phyloP scores from a whole-genome alignment of 2,113 vertebrate species.

The Podarcis cretensis region DNA sequence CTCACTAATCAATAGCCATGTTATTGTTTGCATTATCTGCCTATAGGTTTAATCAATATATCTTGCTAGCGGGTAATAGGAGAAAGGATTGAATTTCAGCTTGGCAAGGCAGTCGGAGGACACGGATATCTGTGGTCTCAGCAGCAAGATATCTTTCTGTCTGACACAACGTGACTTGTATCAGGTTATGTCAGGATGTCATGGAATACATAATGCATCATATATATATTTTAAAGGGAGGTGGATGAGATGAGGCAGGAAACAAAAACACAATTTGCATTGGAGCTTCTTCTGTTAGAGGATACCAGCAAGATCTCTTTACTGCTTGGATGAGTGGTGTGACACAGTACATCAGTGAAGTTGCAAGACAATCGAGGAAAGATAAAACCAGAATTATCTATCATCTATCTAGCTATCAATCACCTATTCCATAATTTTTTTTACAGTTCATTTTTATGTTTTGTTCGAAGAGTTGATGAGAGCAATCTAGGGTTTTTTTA shows the following conservation, averaged over 20 bases:
- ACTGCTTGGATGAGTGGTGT: not conserved
- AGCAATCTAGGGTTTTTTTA: no score
- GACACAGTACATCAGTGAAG: no score
- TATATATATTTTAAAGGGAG: not conserved
- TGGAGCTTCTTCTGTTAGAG: not conserved
- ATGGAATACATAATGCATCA: not conserved
- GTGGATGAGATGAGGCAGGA: not conserved
- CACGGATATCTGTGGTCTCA: not conserved
- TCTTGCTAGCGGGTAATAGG: slow-evolving; percentile 64
- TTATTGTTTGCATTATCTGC: slow-evolving; percentile 73
- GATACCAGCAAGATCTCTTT: not conserved
- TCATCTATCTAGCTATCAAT: no score
- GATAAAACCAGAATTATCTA: no score
- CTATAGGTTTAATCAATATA: slow-evolving; percentile 69
- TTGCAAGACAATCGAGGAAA: no score
- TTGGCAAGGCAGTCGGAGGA: slow-evolving; percentile 31
- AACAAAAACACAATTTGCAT: not conserved
- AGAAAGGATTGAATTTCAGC: slow-evolving; percentile 56
- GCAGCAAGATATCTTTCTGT: not conserved
- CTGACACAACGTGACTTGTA: not conserved
- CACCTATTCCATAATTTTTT: no score
- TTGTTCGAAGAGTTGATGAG: no score
- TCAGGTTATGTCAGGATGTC: slow-evolving; percentile 12
- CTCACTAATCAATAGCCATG: slow-evolving; percentile 72
- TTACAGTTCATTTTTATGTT: no score